Conservation (phyloP, 2,797 vertebrate genomes). For the Decapterus maruadsi region DNA sequence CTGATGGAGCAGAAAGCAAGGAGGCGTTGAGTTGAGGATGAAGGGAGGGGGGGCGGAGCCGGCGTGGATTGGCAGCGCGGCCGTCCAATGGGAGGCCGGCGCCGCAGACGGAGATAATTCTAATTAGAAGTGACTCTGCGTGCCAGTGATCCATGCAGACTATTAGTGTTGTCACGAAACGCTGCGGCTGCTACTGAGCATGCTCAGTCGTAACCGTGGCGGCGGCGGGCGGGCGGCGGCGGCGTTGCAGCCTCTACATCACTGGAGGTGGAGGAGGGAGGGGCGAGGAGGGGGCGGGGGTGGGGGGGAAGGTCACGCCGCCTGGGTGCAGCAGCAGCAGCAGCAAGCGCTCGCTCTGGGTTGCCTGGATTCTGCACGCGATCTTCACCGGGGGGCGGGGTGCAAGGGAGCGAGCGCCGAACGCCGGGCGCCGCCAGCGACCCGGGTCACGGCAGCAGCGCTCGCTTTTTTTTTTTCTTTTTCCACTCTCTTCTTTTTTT, state of each 20-base stretch:
- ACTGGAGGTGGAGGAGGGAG: too few species aligned
- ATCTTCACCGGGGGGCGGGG: conserved; percentile 82
- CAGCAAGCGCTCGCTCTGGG: conserved; percentile 64
- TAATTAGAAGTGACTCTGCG: conserved; percentile 84
- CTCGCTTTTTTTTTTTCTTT: background rate
- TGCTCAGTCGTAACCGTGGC: conserved; percentile 63
- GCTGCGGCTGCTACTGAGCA: conserved; percentile 75
- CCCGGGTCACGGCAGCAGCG: conserved; percentile 41
- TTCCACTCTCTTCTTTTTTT: background rate
- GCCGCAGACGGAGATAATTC: conserved; percentile 71
- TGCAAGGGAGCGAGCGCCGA: conserved; percentile 26
- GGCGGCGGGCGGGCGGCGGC: conserved; percentile 18
- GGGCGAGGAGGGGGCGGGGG: too few species aligned
- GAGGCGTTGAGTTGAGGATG: background rate
- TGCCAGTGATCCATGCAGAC: conserved; percentile 84
- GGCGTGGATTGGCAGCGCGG: conserved; percentile 25
- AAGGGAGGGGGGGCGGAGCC: conserved; percentile 62
- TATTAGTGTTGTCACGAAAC: conserved; percentile 87
- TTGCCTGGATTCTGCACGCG: conserved; percentile 76
- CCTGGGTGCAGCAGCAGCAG: conserved; percentile 50
- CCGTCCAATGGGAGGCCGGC: conserved; percentile 48
- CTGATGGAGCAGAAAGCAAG: conserved; percentile 25
- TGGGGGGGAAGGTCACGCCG: conserved; percentile 69
- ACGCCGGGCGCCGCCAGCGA: conserved; percentile 9
- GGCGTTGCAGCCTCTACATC: conserved; percentile 54